Conservation (phyloP, 1,140 invertebrate genomes). For the Platorchestia sp. region DNA sequence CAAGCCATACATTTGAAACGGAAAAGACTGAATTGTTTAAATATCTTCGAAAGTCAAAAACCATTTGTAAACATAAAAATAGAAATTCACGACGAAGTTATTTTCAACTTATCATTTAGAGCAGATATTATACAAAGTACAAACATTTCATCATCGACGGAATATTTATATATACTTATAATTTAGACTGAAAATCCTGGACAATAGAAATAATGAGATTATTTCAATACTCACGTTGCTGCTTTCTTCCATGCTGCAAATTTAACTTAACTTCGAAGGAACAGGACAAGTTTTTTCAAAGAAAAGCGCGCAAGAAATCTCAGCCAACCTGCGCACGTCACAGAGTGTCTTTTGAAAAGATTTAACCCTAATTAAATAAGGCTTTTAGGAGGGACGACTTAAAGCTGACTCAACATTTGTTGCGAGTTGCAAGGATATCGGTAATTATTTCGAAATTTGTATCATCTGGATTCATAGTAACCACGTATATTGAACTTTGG, state of each 20-base stretch:
- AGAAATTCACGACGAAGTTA: no score
- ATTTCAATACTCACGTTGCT: slow-evolving; percentile 17
- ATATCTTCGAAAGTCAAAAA: no score
- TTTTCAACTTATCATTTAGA: no score
- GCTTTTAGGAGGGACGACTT: background rate
- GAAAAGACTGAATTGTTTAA: no score
- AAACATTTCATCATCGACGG: no score
- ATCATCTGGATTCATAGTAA: background rate
- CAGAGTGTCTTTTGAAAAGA: background rate
- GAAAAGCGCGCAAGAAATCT: background rate
- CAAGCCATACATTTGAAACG: no score
- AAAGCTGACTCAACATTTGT: slow-evolving; percentile 12
- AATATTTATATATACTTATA: no score
- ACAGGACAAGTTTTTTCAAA: background rate
- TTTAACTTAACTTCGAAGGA: background rate
- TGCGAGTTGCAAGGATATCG: background rate
- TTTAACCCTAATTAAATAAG: background rate
- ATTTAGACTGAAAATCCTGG: no score
- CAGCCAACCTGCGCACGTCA: background rate
- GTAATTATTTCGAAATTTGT: background rate
- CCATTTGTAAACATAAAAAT: no score
- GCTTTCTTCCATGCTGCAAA: background rate
- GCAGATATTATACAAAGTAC: no score
- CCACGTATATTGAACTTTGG: background rate
- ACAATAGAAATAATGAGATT: no score